Conservation (phyloP, 2,797 vertebrate genomes). For the Chiroxiphia lanceolata region DNA sequence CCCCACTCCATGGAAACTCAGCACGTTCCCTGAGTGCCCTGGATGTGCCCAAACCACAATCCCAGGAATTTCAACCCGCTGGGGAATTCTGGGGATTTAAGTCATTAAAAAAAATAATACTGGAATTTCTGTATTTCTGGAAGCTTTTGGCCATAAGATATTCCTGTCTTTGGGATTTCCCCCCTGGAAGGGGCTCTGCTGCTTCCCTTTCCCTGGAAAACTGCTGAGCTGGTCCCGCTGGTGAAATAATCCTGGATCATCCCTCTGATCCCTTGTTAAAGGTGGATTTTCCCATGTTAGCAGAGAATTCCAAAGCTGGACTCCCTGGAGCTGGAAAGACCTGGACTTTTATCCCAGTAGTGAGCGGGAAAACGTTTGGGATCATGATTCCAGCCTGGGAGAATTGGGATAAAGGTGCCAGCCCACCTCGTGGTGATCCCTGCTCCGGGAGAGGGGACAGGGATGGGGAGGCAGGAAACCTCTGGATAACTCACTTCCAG, state of each 20-base stretch:
- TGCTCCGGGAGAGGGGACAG: neutral
- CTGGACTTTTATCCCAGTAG: neutral
- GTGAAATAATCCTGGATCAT: neutral
- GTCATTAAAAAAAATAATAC: neutral
- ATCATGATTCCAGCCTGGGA: neutral
- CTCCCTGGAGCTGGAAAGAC: no score
- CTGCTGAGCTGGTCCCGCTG: no score
- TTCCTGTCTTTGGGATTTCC: neutral
- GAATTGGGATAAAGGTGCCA: neutral
- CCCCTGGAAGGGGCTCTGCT: neutral
- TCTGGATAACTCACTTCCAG: neutral
- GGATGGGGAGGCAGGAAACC: neutral
- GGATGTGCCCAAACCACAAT: neutral
- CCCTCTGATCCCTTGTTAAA: neutral
- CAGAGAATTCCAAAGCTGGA: neutral
- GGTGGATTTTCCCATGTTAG: neutral
- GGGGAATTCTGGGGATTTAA: neutral
- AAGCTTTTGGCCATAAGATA: neutral
- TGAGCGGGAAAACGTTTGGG: neutral
- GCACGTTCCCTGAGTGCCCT: neutral
- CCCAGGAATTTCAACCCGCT: neutral
- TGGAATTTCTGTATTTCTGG: neutral
- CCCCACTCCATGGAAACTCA: neutral
- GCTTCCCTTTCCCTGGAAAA: neutral
- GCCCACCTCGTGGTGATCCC: fast-evolving